Percentiles rank a stretch among this genome's conserved stretches.
Evolutionary conservation across 2,888 invertebrate species (phyloP).

Genomic region (Acleris holmiana): DNA sequence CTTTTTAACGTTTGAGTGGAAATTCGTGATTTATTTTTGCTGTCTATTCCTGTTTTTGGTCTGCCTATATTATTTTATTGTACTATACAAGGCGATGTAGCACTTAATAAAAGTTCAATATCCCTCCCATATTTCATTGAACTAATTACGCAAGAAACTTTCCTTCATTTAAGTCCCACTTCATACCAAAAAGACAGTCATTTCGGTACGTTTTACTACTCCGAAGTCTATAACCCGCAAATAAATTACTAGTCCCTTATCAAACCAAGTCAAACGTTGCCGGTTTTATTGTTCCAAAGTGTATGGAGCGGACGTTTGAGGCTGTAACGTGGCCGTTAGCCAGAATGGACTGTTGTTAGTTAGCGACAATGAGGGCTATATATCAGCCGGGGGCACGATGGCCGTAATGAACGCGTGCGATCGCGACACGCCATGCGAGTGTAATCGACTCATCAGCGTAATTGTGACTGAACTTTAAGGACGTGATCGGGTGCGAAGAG

Average conservation of each 20-base stretch:
- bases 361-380: conserved; percentile 73
- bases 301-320: conserved; percentile 51
- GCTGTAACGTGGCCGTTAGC: conserved; percentile 69
- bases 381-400: conserved; percentile 57
- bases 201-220: neutral
- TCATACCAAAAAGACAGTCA: neutral
- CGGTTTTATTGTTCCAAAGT: conserved; percentile 38
- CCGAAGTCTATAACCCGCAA: conserved; percentile 13
- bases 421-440: conserved; percentile 47
- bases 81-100: too few species aligned
- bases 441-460: conserved; percentile 58
- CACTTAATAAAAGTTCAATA: too few species aligned
- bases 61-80: too few species aligned
- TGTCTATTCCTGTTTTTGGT: too few species aligned
- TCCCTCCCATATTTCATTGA: too few species aligned
- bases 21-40: too few species aligned
- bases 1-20: too few species aligned
- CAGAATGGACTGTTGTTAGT: conserved; percentile 74
- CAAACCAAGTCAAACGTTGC: conserved; percentile 34
- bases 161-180: too few species aligned
- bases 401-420: conserved; percentile 49
- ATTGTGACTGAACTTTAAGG: conserved; percentile 38
- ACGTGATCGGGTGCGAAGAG: conserved; percentile 6
- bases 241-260: conserved; percentile 33
- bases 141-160: too few species aligned